Conservation (phyloP, 2,888 invertebrate genomes). For the Arge pagana region DNA sequence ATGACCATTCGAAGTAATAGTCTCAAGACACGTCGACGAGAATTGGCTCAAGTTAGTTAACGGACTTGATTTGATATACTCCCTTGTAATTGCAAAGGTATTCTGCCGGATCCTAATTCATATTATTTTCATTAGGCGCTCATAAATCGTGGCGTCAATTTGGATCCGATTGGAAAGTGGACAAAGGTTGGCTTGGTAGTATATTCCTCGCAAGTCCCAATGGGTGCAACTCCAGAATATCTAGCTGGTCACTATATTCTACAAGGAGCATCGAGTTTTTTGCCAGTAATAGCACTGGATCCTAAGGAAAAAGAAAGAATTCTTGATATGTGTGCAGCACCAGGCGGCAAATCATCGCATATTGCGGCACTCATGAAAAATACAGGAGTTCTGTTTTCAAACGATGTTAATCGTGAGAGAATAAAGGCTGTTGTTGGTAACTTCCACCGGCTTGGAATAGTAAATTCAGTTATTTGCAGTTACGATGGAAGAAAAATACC, state of each 20-base stretch:
- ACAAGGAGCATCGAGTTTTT: conserved; percentile 93
- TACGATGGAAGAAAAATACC: conserved; percentile 90
- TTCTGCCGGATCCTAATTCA: no score
- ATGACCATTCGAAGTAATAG: conserved; percentile 95
- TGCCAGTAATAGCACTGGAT: conserved; percentile 97
- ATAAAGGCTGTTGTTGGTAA: conserved; percentile 94
- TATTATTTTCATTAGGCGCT: conserved; percentile 66
- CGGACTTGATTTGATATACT: background rate
- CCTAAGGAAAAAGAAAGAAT: conserved; percentile 95
- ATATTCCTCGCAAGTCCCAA: conserved; percentile 93
- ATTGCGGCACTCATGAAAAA: conserved; percentile 98
- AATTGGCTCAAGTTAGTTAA: conserved; percentile 77
- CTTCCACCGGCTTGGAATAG: conserved; percentile 93
- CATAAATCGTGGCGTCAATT: conserved; percentile 95
- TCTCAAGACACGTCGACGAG: conserved; percentile 87
- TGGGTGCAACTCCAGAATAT: conserved; percentile 99
- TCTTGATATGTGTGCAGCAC: conserved; percentile 97
- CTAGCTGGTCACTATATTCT: conserved; percentile 97
- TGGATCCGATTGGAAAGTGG: conserved; percentile 99
- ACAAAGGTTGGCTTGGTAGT: conserved; percentile 96
- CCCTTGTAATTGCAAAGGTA: no score
- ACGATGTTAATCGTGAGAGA: conserved; percentile 90
- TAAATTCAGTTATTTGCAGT: conserved; percentile 87
- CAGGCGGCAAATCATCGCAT: conserved; percentile 98
- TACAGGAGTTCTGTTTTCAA: conserved; percentile 94